Base-by-base conservation (phyloP, 2,113 vertebrate species). In the Albula glossodonta region DNA sequence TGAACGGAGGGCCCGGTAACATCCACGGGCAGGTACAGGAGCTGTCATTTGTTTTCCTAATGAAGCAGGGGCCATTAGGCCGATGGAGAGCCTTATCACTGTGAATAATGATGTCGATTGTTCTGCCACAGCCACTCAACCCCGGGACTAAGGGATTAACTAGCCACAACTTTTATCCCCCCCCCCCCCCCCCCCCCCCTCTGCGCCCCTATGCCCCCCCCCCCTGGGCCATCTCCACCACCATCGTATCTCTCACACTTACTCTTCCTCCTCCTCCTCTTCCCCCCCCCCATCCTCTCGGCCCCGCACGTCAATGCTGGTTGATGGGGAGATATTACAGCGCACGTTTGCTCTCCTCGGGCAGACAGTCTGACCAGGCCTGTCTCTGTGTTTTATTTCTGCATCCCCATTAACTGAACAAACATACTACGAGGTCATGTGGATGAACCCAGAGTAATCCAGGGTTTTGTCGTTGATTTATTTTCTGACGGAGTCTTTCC, bases 21-120 rank as follows among this genome's bases (percentile, higher is more conserved):
- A 94, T 93, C 94, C 92, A 93, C 92, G 87, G 13, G 88, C 60
- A 93, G 93, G 94, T 92, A 91, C 92, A 90, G 91, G 92, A 88
- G 88, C 0, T 87, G 94, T 93, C 94, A 96, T 96, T 91, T 86
- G 85, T 96, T 94, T 94, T 93, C 93, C 93, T 96, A 95, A 96
- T 95, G 94, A 95, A 95, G 94, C 95, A 91, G 93, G 93, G 90
- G 90, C 95, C 94, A 95, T 95, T 95, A 95, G 93, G 88, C 50
- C 84, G 89, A 51, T 84, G 91, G 92, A 91, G 92, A 89, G 93
- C 92, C 87, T 94, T 92, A 94, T 94, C 93, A 91, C 89, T 84
- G 88, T 93, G 93, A 95, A 92, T 91, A 91, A 95, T 91, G 93
- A 90, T 74, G 87, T 86, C 1, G 86, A 92, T 89, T 91, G 90